Evolutionary conservation across 2,888 invertebrate genomes (phyloP).

Genomic region (Escarpia spicata): DNA sequence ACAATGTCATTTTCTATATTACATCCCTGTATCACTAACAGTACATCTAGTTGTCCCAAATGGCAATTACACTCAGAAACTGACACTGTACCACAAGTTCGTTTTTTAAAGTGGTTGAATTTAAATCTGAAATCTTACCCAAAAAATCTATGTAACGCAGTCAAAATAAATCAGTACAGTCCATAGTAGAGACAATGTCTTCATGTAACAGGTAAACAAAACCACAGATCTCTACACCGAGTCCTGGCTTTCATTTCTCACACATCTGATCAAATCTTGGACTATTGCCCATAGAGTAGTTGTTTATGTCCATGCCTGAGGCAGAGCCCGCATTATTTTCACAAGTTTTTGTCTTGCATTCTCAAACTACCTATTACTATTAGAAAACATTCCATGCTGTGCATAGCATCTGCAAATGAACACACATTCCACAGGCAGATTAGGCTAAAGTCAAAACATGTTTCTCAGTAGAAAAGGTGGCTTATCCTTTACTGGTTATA

Average conservation of each 20-base stretch:
- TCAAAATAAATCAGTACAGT: neutral
- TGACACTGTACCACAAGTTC: neutral
- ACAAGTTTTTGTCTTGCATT: constrained; percentile 19
- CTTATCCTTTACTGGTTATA: neutral
- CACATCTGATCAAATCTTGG: neutral
- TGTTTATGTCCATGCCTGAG: neutral
- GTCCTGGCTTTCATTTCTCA: neutral
- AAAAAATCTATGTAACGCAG: neutral
- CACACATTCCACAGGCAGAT: neutral
- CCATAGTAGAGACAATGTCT: neutral
- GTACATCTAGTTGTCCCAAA: neutral
- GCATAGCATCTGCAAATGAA: constrained; percentile 13
- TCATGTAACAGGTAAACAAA: neutral
- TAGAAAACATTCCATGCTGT: neutral
- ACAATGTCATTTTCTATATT: no score
- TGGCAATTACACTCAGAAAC: neutral
- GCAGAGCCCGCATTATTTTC: neutral
- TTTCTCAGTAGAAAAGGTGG: neutral
- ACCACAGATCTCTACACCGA: neutral
- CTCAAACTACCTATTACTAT: neutral
- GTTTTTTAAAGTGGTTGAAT: neutral
- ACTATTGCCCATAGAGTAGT: neutral
- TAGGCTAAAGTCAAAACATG: neutral
- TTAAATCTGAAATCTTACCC: neutral
- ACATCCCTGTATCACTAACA: no score